phyloP scores from a whole-genome alignment of 2,113 vertebrate genomes.

The Clupea harengus region DNA sequence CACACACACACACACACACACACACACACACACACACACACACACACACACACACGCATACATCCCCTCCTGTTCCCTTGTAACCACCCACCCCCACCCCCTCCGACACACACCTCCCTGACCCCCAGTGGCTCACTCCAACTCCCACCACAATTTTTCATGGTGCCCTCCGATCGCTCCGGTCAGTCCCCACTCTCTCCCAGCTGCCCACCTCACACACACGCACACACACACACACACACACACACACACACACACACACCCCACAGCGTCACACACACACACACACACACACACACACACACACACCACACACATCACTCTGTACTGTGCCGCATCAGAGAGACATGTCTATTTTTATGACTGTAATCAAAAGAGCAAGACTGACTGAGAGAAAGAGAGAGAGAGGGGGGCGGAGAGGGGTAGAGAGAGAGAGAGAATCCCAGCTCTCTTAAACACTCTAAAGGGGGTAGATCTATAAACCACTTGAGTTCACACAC shows the following conservation, averaged over 20 bases:
- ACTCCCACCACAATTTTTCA: slow-evolving; percentile 71
- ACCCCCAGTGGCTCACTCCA: slow-evolving; percentile 65
- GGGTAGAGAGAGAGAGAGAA: slow-evolving; percentile 28
- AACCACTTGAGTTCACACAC: slow-evolving; percentile 69
- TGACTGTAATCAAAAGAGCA: slow-evolving; percentile 53
- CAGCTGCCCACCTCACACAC: slow-evolving; percentile 41
- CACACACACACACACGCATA: slow-evolving; percentile 55
- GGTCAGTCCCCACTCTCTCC: slow-evolving; percentile 49
- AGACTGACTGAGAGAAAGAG: not conserved
- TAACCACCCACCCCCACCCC: slow-evolving; percentile 21
- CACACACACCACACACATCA: no score
- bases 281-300: slow-evolving; percentile 32
- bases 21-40: slow-evolving; percentile 30
- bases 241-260: not conserved
- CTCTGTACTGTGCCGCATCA: not conserved
- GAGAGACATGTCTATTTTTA: slow-evolving; percentile 53
- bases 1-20: slow-evolving; percentile 53
- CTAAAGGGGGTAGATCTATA: slow-evolving; percentile 67
- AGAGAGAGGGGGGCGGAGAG: slow-evolving; percentile 14
- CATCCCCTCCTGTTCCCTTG: slow-evolving; percentile 47
- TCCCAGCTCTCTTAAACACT: slow-evolving; percentile 60
- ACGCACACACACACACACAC: slow-evolving; percentile 37
- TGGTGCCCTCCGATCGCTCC: slow-evolving; percentile 53
- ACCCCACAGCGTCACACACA: slow-evolving; percentile 25
- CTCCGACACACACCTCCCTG: slow-evolving; percentile 37